A percentile compares a stretch with the other conserved stretches of the same genome.
These are phyloP conservation scores for Aeoliscus strigatus DNA, from an alignment of 2,797 vertebrate species.

Conservation along the genomic window DNA sequence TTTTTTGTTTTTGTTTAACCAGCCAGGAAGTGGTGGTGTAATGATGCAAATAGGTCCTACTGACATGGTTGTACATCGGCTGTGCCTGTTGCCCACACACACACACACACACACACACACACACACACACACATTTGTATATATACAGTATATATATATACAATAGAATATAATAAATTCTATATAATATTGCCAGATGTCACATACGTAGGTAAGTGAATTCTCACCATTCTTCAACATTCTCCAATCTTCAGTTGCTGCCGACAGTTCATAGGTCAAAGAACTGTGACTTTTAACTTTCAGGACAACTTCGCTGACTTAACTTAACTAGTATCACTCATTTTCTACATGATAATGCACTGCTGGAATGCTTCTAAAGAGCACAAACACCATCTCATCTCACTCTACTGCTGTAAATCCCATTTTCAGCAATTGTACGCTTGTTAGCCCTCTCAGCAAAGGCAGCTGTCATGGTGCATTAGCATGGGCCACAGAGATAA, in stretches of 20 bases:
- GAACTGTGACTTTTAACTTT: no score
- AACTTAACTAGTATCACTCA: not conserved
- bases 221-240: no score
- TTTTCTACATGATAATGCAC: not conserved
- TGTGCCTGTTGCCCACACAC: no score
- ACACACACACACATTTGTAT: no score
- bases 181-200: no score
- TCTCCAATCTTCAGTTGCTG: no score
- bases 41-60: slow-evolving; percentile 23
- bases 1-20: slow-evolving; percentile 8
- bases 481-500: slow-evolving; percentile 40
- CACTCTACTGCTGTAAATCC: slow-evolving; percentile 1
- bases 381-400: not conserved
- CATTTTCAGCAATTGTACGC: slow-evolving; percentile 23
- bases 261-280: no score
- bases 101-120: no score
- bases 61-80: slow-evolving; percentile 2
- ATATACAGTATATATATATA: no score
- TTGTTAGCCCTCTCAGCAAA: slow-evolving; percentile 43
- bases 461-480: slow-evolving; percentile 41
- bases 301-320: no score
- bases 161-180: no score
- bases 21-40: slow-evolving; percentile 7
- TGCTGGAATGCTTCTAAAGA: slow-evolving; percentile 1
- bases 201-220: no score